Base-by-base conservation (phyloP, 2,888 invertebrate genomes). In the Tethea ocularis region DNA sequence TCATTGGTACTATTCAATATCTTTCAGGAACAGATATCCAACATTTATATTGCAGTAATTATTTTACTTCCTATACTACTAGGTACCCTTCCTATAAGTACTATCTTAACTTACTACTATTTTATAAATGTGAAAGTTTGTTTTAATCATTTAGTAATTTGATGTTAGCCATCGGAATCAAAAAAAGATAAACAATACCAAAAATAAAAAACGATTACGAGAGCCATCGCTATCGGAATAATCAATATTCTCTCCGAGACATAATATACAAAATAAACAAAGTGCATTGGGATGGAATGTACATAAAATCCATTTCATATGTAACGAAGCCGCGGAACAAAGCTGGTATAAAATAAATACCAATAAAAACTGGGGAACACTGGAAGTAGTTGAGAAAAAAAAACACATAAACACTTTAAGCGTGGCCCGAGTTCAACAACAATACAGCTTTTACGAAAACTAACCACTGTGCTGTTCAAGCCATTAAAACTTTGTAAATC, bases 401-500 rank as follows among this genome's bases (percentile, higher is more conserved):
- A 46, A 46, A 20, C 60, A 65, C 57, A 68, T 65, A 71, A 68
- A 72, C 67, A 76, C 67, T 69, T 66, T 58, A 60, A 51, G 61
- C 59, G 57, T 60, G 55, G 23, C 51, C 57, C 22, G 62, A 62
- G 53, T 52, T 24, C 61, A 57, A 61, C 70, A 58, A 72, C 71
- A 72, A 74, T 74, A 71, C 68, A 69, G 73, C 70, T 71, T 70
- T 71, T 66, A 69, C 65, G 67, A 68, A 71, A 76, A 80, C 76
- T 74, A 71, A 74, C 73, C 72, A 60, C 66, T 57, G 63, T 68
- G 60, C 69, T 70, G 61, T 68, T 56, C 58, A 61, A 64, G 53
- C 77, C 77, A 81, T 82, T 83, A 81, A 82, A 83, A 82, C 76
- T 83, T 81, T 55, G 55, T 62, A 63, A 56, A 64, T 67, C 61